These are phyloP conservation scores for Greenwoodochromis staneri DNA, from an alignment of 2,113 vertebrate species.

Conservation along the genomic window DNA sequence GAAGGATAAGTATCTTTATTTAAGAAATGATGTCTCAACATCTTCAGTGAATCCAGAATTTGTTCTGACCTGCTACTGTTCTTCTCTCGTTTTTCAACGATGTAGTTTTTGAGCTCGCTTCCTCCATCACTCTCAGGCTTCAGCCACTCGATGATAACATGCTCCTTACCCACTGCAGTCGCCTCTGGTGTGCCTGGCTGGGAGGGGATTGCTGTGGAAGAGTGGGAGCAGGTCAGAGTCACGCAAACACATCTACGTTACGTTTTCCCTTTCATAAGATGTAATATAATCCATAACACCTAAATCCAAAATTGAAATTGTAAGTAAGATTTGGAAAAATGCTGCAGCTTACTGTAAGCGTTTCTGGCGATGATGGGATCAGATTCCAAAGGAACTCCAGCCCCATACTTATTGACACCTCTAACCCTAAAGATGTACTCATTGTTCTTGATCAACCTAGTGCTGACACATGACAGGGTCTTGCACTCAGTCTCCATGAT, in stretches of 20 bases:
- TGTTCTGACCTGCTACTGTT: slow-evolving; percentile 82
- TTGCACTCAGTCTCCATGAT: slow-evolving; percentile 91
- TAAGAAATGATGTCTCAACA: neutral
- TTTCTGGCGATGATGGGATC: slow-evolving; percentile 88
- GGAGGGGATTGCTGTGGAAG: slow-evolving; percentile 79
- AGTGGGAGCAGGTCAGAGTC: neutral
- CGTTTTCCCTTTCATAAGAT: neutral
- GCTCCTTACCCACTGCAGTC: slow-evolving; percentile 82
- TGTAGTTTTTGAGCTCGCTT: slow-evolving; percentile 89
- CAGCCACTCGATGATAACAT: slow-evolving; percentile 92
- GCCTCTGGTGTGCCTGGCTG: slow-evolving; percentile 83
- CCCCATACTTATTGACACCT: slow-evolving; percentile 92
- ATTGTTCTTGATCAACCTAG: slow-evolving; percentile 92
- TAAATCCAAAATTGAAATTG: neutral
- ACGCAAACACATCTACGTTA: neutral
- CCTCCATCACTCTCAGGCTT: slow-evolving; percentile 95
- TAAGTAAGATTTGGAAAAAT: neutral
- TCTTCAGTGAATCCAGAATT: neutral
- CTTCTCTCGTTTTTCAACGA: slow-evolving; percentile 94
- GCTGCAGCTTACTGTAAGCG: slow-evolving; percentile 83
- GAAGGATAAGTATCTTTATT: neutral
- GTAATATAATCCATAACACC: neutral
- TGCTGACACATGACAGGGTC: slow-evolving; percentile 84
- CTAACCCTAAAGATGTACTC: slow-evolving; percentile 95
- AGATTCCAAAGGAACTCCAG: slow-evolving; percentile 86